Base-by-base conservation (phyloP, 1,140 invertebrate species). In the Drosophila subobscura region DNA sequence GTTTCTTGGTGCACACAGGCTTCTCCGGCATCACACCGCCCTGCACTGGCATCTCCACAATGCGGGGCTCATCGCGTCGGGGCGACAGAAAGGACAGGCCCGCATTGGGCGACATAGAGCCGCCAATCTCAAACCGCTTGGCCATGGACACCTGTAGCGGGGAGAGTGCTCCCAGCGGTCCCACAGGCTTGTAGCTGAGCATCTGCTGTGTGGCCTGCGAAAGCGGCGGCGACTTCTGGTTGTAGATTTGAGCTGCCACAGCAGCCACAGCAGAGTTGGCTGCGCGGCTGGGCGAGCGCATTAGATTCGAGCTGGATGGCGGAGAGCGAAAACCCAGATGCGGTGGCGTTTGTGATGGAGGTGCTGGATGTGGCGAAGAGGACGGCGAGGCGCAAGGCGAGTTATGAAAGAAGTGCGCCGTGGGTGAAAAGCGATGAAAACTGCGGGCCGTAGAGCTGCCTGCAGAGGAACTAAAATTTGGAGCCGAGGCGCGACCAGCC, bases 301-400 rank as follows among this genome's bases (percentile, higher is more conserved):
- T 90, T n/a, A 88, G 27, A 51, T 72, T 76, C 37, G 77, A 79
- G 25, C 79, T 76, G 5, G 93, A 79, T 59, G 93, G 56, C 79
- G 89, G 89, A 6, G 93, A 90, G 85, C 93, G 33, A 90, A 93
- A 74, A 79, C 93, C 50, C 77, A 78, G 55, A 44, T 83, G 86
- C 1, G 86, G 79, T 1, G 80, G 77, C 3, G 81, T 84, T 33
- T 89, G 83, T 4, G 76, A 20, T 22, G 73, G 75, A 49, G 81
- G 80, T 7, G 88, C 56, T 2, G 85, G 81, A 45, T 89, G 89
- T 46, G 88, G 85, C 14, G 90, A 91, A 0, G 90, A 91, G 20
- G 90, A 91, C 2, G 90, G 90, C 42, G 90, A 91, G 22, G 86
- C 86, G 64, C 90, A 91, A 10, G 90, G 90, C 12, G 90, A 91